Base-by-base conservation (phyloP, 2,113 vertebrate genomes). In the Pipra filicauda region DNA sequence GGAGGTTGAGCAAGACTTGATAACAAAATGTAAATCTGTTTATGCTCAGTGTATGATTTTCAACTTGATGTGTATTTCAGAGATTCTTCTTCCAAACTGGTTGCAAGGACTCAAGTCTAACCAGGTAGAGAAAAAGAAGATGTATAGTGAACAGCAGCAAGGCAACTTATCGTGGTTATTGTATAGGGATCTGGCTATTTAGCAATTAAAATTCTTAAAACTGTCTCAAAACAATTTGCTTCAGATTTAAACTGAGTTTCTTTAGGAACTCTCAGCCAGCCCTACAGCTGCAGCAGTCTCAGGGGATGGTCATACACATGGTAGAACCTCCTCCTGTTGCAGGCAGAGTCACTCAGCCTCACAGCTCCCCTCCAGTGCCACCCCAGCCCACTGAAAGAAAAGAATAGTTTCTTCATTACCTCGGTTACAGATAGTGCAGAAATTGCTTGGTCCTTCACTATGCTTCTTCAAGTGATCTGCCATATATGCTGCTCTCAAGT, bases 341-440 rank as follows among this genome's bases (percentile, higher is more conserved):
- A 93, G 70, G 33, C 44, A 88, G 87, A 71, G 61, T 79, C 71
- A 67, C 0, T 1, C 5, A 76, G 94, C 73, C 59, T 55, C 35
- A 70, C 61, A 89, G 54, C 69, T 86, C 41, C 86, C 44, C 70
- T 82, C 17, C 17, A 70, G 15, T 18, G n/a, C 37, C 41, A 48
- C 30, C 84, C 95, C 75, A 55, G 37, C 70, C 93, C 92, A 69
- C 54, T 52, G 74, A 82, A 94, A 83, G 31, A 75, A 95, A 79
- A 49, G 44, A 48, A 18, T 0, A 58, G 52, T 77, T 89, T 71
- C 93, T 41, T 91, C 89, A 84, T 98, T 99, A 99, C 99, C 99
- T 99, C 99, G 98, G 98, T 99, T 99, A 98, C 99, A 99, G 98
- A 99, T 99, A 95, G 98, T 99, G 97, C 99, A 99, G 98, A 99